Evolutionary conservation across 1,140 invertebrate genomes (phyloP).

Genomic region (Tetranychus cinnabarinus): DNA sequence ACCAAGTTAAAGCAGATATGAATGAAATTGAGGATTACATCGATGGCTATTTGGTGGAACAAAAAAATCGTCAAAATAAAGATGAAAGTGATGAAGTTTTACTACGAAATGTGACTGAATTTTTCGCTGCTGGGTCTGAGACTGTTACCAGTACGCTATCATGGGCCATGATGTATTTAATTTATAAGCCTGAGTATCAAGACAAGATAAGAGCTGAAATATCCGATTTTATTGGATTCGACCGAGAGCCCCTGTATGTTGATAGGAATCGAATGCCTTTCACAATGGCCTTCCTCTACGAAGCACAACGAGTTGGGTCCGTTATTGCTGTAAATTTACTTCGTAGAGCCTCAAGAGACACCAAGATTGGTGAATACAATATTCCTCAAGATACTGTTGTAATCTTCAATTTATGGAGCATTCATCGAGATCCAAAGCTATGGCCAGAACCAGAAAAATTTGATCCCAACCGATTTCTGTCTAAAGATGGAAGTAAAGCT

Average conservation of each 20-base stretch:
- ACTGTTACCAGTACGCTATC: slow-evolving; percentile 18
- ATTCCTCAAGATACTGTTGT: slow-evolving; percentile 22
- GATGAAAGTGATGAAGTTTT: background rate
- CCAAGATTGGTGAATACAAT: background rate
- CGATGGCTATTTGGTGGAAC: slow-evolving; percentile 54
- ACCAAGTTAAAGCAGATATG: slow-evolving; percentile 37
- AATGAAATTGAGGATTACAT: slow-evolving; percentile 44
- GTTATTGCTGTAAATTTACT: slow-evolving; percentile 11
- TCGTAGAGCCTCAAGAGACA: background rate
- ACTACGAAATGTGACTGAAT: slow-evolving; percentile 9
- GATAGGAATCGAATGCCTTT: slow-evolving; percentile 13
- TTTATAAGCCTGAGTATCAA: slow-evolving; percentile 19
- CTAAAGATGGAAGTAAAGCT: slow-evolving; percentile 15
- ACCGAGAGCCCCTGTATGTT: slow-evolving; percentile 9
- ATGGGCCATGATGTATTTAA: slow-evolving; percentile 18
- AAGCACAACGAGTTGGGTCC: slow-evolving; percentile 13
- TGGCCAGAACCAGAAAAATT: slow-evolving; percentile 45
- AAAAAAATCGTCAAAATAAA: slow-evolving; percentile 15
- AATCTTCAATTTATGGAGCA: slow-evolving; percentile 37
- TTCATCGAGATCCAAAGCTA: slow-evolving; percentile 35
- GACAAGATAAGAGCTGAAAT: slow-evolving; percentile 17
- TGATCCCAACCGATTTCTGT: slow-evolving; percentile 35
- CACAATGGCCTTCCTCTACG: slow-evolving; percentile 15
- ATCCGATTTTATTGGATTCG: slow-evolving; percentile 12
- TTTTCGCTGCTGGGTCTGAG: slow-evolving; percentile 18